These are phyloP conservation scores for Perizoma affinitatum DNA, from an alignment of 2,888 invertebrate species.

Conservation along the genomic window DNA sequence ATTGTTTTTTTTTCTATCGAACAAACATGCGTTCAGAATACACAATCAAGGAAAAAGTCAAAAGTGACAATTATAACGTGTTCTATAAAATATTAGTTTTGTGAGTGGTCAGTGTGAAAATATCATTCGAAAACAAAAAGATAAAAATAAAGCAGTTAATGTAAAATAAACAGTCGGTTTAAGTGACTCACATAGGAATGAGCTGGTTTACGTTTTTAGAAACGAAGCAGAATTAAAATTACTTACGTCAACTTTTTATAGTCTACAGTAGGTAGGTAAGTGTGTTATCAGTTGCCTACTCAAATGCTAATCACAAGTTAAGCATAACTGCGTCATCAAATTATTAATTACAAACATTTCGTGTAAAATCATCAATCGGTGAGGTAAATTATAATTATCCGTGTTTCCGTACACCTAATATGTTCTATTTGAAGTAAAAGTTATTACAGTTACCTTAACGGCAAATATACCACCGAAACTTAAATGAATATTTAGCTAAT, in stretches of 20 bases:
- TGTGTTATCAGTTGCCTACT: background rate
- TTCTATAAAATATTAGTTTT: background rate
- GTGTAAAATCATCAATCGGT: background rate
- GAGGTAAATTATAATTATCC: background rate
- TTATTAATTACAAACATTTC: background rate
- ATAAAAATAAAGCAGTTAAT: constrained; percentile 9
- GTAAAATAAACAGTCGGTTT: constrained; percentile 12
- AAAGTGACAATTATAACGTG: no score
- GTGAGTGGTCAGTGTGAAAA: constrained; percentile 4
- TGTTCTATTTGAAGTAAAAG: no score
- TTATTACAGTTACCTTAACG: background rate
- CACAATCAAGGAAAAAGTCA: no score
- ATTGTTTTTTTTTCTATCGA: constrained; percentile 1
- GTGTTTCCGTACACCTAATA: no score
- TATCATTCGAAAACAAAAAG: constrained; percentile 8
- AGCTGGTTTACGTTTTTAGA: constrained; percentile 11
- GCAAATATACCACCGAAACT: constrained; percentile 8
- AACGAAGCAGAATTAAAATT: constrained; percentile 14
- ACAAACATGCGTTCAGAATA: background rate
- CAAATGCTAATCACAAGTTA: constrained; percentile 1
- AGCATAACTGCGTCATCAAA: background rate
- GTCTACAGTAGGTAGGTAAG: no score
- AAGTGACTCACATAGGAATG: constrained; percentile 21
- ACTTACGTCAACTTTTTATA: background rate
- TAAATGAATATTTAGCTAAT: background rate